Evolutionary conservation across 2,113 vertebrate species (phyloP).

Genomic region (Apteryx owenii): DNA sequence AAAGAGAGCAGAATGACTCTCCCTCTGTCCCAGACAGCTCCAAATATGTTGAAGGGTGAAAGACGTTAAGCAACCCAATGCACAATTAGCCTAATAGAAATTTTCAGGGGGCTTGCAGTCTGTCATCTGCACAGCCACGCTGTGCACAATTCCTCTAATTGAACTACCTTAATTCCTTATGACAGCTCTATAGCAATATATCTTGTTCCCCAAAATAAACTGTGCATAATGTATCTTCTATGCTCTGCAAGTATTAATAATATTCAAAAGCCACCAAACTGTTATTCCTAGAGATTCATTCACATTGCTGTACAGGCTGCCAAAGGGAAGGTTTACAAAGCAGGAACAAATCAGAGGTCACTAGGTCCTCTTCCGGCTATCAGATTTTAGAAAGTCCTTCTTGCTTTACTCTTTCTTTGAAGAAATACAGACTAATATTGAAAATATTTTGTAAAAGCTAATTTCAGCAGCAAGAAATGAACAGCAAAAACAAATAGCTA

Average conservation of each 20-base stretch:
- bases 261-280: slow-evolving; percentile 36
- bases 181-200: slow-evolving; percentile 49
- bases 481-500: not conserved
- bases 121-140: slow-evolving; percentile 22
- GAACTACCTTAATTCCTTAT: slow-evolving; percentile 48
- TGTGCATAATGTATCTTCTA: slow-evolving; percentile 61
- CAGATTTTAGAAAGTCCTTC: not conserved
- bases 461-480: slow-evolving; percentile 18
- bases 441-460: not conserved
- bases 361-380: not conserved
- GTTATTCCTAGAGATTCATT: slow-evolving; percentile 48
- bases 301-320: not conserved
- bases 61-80: slow-evolving; percentile 28
- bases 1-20: not conserved
- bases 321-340: not conserved
- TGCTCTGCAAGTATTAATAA: slow-evolving; percentile 48
- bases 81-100: slow-evolving; percentile 57
- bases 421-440: not conserved
- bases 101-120: slow-evolving; percentile 10
- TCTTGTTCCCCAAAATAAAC: slow-evolving; percentile 71
- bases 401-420: not conserved
- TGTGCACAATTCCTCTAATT: not conserved
- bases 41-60: not conserved
- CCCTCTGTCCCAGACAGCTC: not conserved
- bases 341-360: not conserved